Percentiles rank a stretch among this genome's conserved stretches.
phyloP scores from a whole-genome alignment of 2,113 vertebrate genomes.

The Charina bottae region DNA sequence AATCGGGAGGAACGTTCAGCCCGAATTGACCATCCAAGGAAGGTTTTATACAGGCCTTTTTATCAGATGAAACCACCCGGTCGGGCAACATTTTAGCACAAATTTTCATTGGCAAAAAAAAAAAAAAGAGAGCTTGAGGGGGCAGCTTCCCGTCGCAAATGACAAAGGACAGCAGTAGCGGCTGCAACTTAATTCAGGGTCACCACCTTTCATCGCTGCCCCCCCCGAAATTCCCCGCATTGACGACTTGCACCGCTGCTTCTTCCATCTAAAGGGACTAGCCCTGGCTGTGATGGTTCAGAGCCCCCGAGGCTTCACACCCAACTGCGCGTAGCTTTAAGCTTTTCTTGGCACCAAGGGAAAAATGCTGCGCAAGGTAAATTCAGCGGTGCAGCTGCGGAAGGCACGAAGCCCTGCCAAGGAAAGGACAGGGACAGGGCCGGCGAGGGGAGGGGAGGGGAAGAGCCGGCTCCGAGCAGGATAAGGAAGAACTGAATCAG shows the following conservation, averaged over 20 bases:
- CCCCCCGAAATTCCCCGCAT: neutral
- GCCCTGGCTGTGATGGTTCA: no score
- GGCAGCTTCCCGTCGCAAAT: neutral
- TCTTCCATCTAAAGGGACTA: no score
- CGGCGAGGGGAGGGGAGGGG: neutral
- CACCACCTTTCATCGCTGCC: neutral
- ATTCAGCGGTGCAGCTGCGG: no score
- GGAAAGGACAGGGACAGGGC: neutral
- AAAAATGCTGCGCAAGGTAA: neutral
- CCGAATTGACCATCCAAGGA: neutral
- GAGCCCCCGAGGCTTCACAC: neutral
- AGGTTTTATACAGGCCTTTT: neutral
- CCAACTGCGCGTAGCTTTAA: neutral
- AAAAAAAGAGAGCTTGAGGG: neutral
- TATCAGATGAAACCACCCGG: neutral
- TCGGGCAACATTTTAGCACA: neutral
- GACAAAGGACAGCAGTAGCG: neutral
- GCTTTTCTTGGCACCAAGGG: neutral
- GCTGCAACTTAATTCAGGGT: neutral
- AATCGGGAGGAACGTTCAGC: neutral
- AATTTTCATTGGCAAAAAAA: neutral
- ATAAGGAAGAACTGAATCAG: conserved; percentile 30
- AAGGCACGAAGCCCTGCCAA: no score
- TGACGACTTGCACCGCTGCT: neutral
- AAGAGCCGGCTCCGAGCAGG: conserved; percentile 19